Evolutionary conservation across 2,113 vertebrate species (phyloP).

Genomic region (Colossoma macropomum): DNA sequence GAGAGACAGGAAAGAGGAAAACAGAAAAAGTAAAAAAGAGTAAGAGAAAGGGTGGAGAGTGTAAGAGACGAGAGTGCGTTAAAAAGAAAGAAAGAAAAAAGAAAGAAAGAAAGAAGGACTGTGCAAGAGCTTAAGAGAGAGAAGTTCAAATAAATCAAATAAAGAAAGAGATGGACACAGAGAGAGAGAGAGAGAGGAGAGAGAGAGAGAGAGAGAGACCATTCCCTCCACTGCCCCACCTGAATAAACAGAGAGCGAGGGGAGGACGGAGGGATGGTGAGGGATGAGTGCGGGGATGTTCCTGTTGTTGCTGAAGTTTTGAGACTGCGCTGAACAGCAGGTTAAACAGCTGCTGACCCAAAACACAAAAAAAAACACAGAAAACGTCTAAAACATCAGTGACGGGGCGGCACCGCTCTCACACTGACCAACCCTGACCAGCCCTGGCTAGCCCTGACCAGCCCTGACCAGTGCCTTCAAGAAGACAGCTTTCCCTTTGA

Average conservation of each 20-base stretch:
- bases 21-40: too few species aligned
- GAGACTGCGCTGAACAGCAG: slow-evolving; percentile 59
- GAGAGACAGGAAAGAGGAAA: too few species aligned
- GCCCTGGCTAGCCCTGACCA: too few species aligned
- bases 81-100: too few species aligned
- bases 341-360: slow-evolving; percentile 80
- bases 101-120: too few species aligned
- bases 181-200: background rate
- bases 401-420: slow-evolving; percentile 58
- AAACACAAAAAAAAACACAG: slow-evolving; percentile 63
- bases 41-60: too few species aligned
- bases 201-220: background rate
- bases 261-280: slow-evolving; percentile 64
- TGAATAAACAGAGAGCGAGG: slow-evolving; percentile 8
- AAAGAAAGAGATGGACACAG: too few species aligned
- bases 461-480: too few species aligned
- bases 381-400: slow-evolving; percentile 62
- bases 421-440: background rate
- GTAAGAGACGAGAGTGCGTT: too few species aligned
- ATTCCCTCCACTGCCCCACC: background rate
- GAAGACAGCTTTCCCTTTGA: too few species aligned
- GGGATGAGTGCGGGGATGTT: slow-evolving; percentile 70
- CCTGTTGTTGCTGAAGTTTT: slow-evolving; percentile 56
- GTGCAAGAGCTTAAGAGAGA: too few species aligned
- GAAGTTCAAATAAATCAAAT: too few species aligned